Percentiles rank a stretch among this genome's conserved stretches.
phyloP scores from a whole-genome alignment of 2,888 invertebrate species.

The Sialis fuliginosa region DNA sequence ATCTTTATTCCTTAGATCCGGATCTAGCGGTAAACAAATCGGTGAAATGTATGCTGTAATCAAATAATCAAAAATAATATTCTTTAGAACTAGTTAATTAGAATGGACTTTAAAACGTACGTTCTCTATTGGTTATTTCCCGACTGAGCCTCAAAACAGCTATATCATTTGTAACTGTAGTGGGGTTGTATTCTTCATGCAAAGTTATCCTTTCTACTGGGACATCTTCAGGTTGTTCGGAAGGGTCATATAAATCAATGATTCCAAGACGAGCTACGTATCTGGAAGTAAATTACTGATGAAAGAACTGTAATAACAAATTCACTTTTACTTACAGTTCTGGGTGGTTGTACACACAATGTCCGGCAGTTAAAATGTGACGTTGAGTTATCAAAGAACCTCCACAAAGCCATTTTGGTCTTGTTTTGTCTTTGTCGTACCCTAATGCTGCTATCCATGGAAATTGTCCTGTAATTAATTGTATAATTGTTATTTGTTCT shows the following conservation, averaged over 20 bases:
- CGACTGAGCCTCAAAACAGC: constrained; percentile 47
- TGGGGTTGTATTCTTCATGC: constrained; percentile 50
- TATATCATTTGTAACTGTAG: constrained; percentile 54
- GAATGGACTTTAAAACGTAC: constrained; percentile 23
- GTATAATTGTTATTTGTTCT: too few species aligned
- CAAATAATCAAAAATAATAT: constrained; percentile 14
- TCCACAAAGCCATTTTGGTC: constrained; percentile 36
- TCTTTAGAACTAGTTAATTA: constrained; percentile 24
- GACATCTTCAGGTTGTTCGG: constrained; percentile 42
- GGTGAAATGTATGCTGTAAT: constrained; percentile 46
- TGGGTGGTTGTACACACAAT: constrained; percentile 44
- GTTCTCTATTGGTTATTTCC: constrained; percentile 32
- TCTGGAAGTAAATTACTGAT: constrained; percentile 22
- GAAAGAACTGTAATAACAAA: neutral
- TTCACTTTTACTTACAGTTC: constrained; percentile 34
- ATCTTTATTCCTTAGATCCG: constrained; percentile 30
- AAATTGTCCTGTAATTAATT: constrained; percentile 40
- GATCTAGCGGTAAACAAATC: constrained; percentile 52
- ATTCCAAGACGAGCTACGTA: constrained; percentile 60
- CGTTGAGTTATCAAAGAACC: constrained; percentile 45
- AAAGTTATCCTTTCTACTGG: constrained; percentile 36
- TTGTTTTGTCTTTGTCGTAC: constrained; percentile 31
- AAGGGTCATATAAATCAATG: constrained; percentile 47
- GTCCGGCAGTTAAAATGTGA: constrained; percentile 64
- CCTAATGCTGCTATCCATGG: constrained; percentile 67